phyloP scores from a whole-genome alignment of 2,888 invertebrate species.

The Danaus chrysippus region DNA sequence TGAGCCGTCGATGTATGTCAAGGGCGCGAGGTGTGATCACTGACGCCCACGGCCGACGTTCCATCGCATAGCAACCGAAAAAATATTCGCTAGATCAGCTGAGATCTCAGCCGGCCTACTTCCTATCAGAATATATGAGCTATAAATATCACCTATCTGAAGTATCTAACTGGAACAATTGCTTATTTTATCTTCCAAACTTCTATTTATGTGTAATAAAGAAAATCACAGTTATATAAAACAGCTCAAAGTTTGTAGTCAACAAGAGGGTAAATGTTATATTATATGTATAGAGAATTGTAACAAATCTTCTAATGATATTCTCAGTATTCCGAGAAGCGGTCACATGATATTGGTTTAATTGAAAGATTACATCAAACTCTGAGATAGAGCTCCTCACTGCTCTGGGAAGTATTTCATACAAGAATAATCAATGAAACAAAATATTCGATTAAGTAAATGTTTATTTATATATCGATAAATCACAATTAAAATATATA shows the following conservation, averaged over 20 bases:
- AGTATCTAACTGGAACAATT: too few relatives aligned
- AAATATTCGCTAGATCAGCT: neutral
- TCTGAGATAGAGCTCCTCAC: slow-evolving; percentile 60
- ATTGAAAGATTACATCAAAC: slow-evolving; percentile 71
- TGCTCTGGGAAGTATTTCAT: slow-evolving; percentile 49
- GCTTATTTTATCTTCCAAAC: too few relatives aligned
- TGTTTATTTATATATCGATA: slow-evolving; percentile 59
- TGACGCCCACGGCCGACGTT: neutral
- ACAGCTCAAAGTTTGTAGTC: neutral
- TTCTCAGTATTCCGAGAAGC: slow-evolving; percentile 52
- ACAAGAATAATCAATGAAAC: slow-evolving; percentile 34
- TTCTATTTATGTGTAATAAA: neutral
- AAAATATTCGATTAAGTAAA: slow-evolving; percentile 46
- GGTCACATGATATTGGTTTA: slow-evolving; percentile 67
- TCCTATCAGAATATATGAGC: neutral
- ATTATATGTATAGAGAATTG: too few relatives aligned
- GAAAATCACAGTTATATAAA: neutral
- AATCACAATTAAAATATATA: slow-evolving; percentile 52
- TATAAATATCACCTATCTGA: too few relatives aligned
- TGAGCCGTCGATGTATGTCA: neutral
- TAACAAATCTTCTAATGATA: slow-evolving; percentile 15
- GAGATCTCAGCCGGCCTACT: neutral
- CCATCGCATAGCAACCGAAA: slow-evolving; percentile 1
- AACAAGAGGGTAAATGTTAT: too few relatives aligned
- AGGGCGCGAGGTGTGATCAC: neutral